phyloP scores from a whole-genome alignment of 2,113 vertebrate genomes.

The Heptranchias perlo region DNA sequence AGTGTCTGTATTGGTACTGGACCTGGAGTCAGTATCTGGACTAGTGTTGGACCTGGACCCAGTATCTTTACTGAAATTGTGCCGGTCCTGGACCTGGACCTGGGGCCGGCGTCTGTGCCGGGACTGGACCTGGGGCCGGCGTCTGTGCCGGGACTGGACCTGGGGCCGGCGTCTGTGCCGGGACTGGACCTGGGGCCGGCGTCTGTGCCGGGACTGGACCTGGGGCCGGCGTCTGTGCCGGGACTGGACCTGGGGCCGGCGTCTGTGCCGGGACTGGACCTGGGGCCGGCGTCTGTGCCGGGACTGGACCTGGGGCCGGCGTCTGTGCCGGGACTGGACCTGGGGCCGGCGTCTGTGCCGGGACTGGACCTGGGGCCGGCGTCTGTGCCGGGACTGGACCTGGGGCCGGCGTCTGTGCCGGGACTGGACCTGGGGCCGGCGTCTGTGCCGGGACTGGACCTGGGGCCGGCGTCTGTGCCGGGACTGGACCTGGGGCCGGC shows the following conservation, averaged over 20 bases:
- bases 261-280: neutral
- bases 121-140: too few relatives aligned
- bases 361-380: too few relatives aligned
- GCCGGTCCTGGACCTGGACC: neutral
- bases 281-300: neutral
- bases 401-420: neutral
- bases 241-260: neutral
- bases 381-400: neutral
- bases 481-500: neutral
- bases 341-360: too few relatives aligned
- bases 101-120: neutral
- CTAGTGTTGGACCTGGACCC: neutral
- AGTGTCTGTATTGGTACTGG: neutral
- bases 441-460: neutral
- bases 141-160: neutral
- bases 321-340: neutral
- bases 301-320: neutral
- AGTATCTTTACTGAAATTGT: too few relatives aligned
- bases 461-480: too few relatives aligned
- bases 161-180: too few relatives aligned
- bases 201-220: too few relatives aligned
- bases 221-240: too few relatives aligned
- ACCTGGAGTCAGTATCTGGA: neutral
- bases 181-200: neutral
- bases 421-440: neutral